A percentile compares a stretch with the other conserved stretches of the same genome.
These are phyloP conservation scores for Rhagonycha lutea DNA, from an alignment of 2,888 invertebrate genomes.

Conservation along the genomic window DNA sequence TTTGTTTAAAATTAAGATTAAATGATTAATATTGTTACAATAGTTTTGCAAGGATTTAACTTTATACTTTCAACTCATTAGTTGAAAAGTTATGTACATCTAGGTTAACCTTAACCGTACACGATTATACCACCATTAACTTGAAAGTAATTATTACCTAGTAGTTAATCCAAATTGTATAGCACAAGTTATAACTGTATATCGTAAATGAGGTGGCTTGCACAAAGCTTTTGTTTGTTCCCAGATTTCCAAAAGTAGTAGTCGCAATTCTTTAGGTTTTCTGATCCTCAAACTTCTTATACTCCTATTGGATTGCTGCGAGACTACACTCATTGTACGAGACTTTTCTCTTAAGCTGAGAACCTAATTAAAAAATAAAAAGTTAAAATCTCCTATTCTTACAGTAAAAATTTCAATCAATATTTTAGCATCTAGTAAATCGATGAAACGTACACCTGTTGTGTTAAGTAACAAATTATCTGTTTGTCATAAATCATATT, in stretches of 20 bases:
- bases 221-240: slow-evolving; percentile 75
- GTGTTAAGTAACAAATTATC: too few relatives aligned
- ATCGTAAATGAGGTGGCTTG: slow-evolving; percentile 73
- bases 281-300: slow-evolving; percentile 71
- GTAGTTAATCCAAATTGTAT: slow-evolving; percentile 84
- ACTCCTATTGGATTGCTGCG: slow-evolving; percentile 67
- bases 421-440: too few relatives aligned
- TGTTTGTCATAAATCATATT: too few relatives aligned
- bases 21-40: too few relatives aligned
- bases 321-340: slow-evolving; percentile 66
- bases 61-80: too few relatives aligned
- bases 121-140: neutral
- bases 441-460: too few relatives aligned
- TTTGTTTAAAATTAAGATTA: too few relatives aligned
- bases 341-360: slow-evolving; percentile 72
- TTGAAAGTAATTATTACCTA: slow-evolving; percentile 57
- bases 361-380: slow-evolving; percentile 57
- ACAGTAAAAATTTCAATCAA: too few relatives aligned
- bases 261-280: slow-evolving; percentile 72
- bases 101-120: too few relatives aligned
- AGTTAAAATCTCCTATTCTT: too few relatives aligned
- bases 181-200: slow-evolving; percentile 75
- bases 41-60: too few relatives aligned
- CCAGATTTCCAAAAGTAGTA: slow-evolving; percentile 73
- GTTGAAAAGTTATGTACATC: too few relatives aligned